Conservation (phyloP, 2,888 invertebrate species). For the Kuschelorhynchus macadamiae region DNA sequence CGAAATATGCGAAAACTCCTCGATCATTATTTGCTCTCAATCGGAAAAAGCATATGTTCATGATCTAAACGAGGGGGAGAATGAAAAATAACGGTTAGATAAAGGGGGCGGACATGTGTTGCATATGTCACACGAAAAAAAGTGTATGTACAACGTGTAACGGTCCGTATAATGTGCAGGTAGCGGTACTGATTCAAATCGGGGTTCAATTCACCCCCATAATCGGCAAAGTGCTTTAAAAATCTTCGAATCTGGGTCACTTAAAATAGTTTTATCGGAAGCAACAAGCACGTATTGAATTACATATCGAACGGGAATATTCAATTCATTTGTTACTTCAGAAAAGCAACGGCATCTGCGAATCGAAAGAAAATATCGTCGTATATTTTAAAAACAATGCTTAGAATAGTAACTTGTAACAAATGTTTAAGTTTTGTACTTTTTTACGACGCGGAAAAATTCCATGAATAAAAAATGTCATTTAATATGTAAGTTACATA, state of each 20-base stretch:
- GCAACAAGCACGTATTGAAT: neutral
- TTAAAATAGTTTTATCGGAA: neutral
- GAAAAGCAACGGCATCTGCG: too few relatives aligned
- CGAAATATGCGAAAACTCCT: slow-evolving; percentile 17
- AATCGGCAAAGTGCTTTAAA: slow-evolving; percentile 37
- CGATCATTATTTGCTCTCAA: too few relatives aligned
- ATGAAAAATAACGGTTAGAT: slow-evolving; percentile 39
- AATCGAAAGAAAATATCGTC: too few relatives aligned
- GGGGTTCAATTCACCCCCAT: slow-evolving; percentile 43
- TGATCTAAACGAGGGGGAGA: slow-evolving; percentile 11
- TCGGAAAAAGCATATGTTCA: slow-evolving; percentile 15
- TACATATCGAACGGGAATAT: too few relatives aligned
- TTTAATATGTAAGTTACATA: too few relatives aligned
- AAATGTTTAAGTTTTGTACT: too few relatives aligned
- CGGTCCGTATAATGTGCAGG: slow-evolving; percentile 47
- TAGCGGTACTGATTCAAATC: slow-evolving; percentile 46
- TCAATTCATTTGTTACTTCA: too few relatives aligned
- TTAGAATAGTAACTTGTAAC: too few relatives aligned
- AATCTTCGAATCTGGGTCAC: neutral
- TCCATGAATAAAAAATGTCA: too few relatives aligned
- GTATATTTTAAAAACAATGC: too few relatives aligned
- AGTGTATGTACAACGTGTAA: slow-evolving; percentile 19
- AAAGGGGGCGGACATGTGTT: slow-evolving; percentile 26
- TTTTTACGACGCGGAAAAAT: too few relatives aligned
- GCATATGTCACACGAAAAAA: slow-evolving; percentile 29